A percentile compares a stretch with the other conserved stretches of the same genome.
These are phyloP conservation scores for Lottia gigantea DNA, from an alignment of 2,888 invertebrate species.

Conservation along the genomic window DNA sequence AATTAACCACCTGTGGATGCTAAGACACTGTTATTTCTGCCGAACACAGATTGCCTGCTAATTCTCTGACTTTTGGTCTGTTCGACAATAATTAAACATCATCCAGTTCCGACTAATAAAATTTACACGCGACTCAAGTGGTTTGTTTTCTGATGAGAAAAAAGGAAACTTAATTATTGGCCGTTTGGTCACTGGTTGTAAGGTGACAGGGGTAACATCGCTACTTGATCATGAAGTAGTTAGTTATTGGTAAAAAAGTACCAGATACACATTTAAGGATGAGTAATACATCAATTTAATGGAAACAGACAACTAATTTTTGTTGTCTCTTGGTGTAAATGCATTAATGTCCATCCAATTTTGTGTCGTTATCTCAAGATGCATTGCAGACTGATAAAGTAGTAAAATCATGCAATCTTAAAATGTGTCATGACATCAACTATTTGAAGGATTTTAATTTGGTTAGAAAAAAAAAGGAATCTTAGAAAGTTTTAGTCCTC, in stretches of 20 bases:
- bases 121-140: conserved; percentile 4
- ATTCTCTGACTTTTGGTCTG: neutral
- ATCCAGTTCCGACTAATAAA: conserved; percentile 2
- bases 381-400: no score
- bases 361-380: neutral
- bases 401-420: no score
- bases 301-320: conserved; percentile 7
- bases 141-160: conserved; percentile 5
- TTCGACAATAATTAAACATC: conserved; percentile 7
- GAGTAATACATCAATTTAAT: conserved; percentile 8
- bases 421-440: no score
- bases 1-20: conserved; percentile 2
- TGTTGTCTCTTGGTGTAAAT: conserved; percentile 1
- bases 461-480: no score
- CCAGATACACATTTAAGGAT: conserved; percentile 11
- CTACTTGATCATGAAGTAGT: neutral
- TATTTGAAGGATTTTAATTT: no score
- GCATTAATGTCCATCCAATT: conserved; percentile 8
- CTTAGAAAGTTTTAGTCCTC: no score
- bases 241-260: neutral
- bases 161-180: conserved; percentile 3
- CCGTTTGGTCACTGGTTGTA: neutral
- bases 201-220: conserved; percentile 2
- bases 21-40: neutral
- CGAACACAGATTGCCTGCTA: conserved; percentile 8